These are phyloP conservation scores for Apogon talboti DNA, from an alignment of 2,797 vertebrate species.

Conservation along the genomic window DNA sequence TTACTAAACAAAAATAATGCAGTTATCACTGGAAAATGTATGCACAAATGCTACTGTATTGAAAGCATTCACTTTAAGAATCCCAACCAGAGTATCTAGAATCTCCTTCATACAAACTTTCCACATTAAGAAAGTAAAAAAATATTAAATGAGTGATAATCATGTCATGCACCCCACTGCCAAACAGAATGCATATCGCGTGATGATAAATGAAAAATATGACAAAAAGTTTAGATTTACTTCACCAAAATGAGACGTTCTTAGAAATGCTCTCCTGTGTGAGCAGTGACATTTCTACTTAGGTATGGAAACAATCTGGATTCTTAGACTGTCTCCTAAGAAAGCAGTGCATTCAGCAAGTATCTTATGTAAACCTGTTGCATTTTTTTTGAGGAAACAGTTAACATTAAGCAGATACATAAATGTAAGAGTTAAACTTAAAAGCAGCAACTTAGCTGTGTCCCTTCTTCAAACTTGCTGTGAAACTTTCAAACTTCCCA, in stretches of 20 bases:
- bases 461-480: conserved; percentile 38
- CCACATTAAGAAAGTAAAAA: too few species aligned
- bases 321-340: conserved; percentile 3
- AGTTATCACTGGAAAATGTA: conserved; percentile 5
- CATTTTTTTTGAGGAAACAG: not conserved
- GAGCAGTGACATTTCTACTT: conserved; percentile 1
- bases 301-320: conserved; percentile 19
- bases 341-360: conserved; percentile 9
- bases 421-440: conserved; percentile 1
- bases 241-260: not conserved
- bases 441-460: conserved; percentile 6
- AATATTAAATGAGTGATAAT: too few species aligned
- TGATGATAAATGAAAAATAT: not conserved
- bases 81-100: conserved; percentile 2
- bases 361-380: conserved; percentile 16
- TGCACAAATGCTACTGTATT: not conserved
- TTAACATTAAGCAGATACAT: not conserved
- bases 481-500: conserved; percentile 12
- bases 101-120: conserved; percentile 9
- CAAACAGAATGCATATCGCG: too few species aligned
- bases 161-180: too few species aligned
- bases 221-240: not conserved
- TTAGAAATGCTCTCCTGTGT: not conserved
- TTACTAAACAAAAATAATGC: conserved; percentile 3
- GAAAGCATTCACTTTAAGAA: conserved; percentile 19